Conservation (phyloP, 2,113 vertebrate species). For the Aptenodytes patagonicus region DNA sequence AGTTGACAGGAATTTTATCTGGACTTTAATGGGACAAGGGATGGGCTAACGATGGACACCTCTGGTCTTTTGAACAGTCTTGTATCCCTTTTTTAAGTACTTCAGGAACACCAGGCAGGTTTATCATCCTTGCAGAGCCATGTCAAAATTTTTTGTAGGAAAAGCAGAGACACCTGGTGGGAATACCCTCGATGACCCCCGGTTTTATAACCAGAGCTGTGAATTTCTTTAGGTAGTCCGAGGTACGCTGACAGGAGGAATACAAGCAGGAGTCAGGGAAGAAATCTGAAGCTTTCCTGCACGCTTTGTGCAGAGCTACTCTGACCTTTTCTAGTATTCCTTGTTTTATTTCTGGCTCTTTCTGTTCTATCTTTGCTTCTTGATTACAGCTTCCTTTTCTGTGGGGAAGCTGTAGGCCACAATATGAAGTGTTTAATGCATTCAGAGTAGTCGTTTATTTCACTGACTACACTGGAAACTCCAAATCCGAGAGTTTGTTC, state of each 20-base stretch:
- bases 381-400: neutral
- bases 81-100: neutral
- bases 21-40: neutral
- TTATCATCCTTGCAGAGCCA: neutral
- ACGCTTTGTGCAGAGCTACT: neutral
- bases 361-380: neutral
- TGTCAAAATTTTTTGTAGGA: neutral
- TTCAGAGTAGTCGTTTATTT: neutral
- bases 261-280: neutral
- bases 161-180: neutral
- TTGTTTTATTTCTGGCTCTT: neutral
- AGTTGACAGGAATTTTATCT: neutral
- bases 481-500: neutral
- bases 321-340: neutral
- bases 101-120: neutral
- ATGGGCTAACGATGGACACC: neutral
- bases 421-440: neutral
- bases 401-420: neutral
- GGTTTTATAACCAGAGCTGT: neutral
- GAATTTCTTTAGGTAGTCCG: neutral
- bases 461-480: neutral
- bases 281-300: neutral
- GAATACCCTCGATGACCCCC: neutral
- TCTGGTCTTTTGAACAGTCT: neutral
- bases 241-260: neutral